phyloP scores from a whole-genome alignment of 1,140 invertebrate species.

The Drosophila teissieri region DNA sequence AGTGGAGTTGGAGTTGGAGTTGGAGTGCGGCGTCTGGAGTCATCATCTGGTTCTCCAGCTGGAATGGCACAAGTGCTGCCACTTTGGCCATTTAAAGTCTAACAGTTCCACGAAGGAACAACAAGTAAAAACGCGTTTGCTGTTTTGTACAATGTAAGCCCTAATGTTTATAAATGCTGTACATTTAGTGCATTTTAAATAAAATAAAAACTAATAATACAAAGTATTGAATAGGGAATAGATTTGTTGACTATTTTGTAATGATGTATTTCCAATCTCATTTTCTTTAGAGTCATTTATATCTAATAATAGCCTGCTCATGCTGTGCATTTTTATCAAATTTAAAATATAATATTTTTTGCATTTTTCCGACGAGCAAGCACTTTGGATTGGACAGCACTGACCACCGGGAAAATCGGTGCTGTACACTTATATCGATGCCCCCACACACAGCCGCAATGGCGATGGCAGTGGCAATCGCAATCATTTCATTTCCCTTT shows the following conservation, averaged over 20 bases:
- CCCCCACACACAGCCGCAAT: conserved; percentile 27
- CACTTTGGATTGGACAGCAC: not conserved
- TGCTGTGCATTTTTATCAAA: too few species aligned
- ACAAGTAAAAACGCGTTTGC: not conserved
- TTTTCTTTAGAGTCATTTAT: too few species aligned
- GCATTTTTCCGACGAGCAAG: not conserved
- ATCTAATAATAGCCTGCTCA: too few species aligned
- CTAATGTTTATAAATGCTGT: too few species aligned
- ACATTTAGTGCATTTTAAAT: too few species aligned
- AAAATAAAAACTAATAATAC: too few species aligned
- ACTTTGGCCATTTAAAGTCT: not conserved
- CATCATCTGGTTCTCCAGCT: conserved; percentile 20
- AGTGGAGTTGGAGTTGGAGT: conserved; percentile 8
- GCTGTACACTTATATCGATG: conserved; percentile 44
- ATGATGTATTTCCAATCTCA: too few species aligned
- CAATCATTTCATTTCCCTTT: conserved; percentile 82
- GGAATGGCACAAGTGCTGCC: not conserved
- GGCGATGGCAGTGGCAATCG: conserved; percentile 66
- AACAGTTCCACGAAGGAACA: not conserved
- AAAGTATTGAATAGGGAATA: too few species aligned
- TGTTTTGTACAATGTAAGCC: too few species aligned
- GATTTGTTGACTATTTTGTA: too few species aligned
- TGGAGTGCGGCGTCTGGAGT: conserved; percentile 22
- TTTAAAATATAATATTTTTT: too few species aligned
- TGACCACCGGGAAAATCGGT: conserved; percentile 24